These are phyloP conservation scores for Thecocarcelia acutangulata DNA, from an alignment of 2,888 invertebrate species.

Conservation along the genomic window DNA sequence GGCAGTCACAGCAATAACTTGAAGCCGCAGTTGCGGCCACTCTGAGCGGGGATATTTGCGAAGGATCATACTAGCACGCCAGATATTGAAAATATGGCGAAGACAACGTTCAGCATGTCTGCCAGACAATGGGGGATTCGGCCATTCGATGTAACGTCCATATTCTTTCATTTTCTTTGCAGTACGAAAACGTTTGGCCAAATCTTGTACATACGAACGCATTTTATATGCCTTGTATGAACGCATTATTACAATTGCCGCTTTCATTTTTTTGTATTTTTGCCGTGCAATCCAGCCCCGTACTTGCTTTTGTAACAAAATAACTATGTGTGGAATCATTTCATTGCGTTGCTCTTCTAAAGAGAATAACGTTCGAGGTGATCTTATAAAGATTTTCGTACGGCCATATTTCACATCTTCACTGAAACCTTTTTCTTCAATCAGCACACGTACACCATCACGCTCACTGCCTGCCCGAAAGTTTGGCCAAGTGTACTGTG, in stretches of 20 bases:
- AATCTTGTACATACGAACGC: conserved; percentile 86
- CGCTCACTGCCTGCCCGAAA: conserved; percentile 89
- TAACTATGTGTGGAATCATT: conserved; percentile 94
- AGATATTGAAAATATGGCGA: conserved; percentile 87
- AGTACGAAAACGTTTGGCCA: conserved; percentile 85
- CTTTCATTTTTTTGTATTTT: conserved; percentile 92
- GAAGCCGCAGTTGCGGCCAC: conserved; percentile 93
- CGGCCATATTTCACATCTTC: conserved; percentile 96
- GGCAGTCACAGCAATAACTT: conserved; percentile 89
- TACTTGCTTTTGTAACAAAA: conserved; percentile 97
- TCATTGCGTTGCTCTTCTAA: conserved; percentile 93
- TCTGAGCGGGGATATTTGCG: conserved; percentile 89
- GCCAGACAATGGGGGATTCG: conserved; percentile 87
- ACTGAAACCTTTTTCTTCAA: conserved; percentile 89
- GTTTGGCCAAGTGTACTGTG: conserved; percentile 98
- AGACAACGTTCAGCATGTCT: conserved; percentile 84
- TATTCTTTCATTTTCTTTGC: conserved; percentile 87
- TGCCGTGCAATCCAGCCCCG: conserved; percentile 90
- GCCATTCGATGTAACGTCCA: conserved; percentile 92
- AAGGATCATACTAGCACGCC: conserved; percentile 95
- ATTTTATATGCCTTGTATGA: conserved; percentile 90
- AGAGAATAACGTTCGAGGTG: conserved; percentile 94
- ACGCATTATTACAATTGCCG: conserved; percentile 90
- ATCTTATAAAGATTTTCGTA: conserved; percentile 96
- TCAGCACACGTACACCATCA: conserved; percentile 92